Conservation (phyloP, 2,113 vertebrate species). For the Ammodramus savannarum region DNA sequence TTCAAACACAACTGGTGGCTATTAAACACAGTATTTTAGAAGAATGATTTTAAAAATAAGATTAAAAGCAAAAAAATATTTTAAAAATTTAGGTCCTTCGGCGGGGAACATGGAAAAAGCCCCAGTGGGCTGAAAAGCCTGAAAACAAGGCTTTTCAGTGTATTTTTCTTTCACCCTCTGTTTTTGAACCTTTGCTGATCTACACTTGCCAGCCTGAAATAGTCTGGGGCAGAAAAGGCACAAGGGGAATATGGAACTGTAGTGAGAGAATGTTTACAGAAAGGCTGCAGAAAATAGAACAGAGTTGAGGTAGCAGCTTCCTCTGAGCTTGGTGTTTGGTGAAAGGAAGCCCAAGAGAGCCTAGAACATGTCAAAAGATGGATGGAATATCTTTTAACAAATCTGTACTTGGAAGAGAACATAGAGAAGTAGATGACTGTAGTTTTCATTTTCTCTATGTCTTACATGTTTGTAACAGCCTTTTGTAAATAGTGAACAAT, state of each 20-base stretch:
- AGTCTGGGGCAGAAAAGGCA: neutral
- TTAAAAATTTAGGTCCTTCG: neutral
- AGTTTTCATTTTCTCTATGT: neutral
- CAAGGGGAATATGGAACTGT: neutral
- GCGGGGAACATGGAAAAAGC: accelerated
- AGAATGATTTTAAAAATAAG: neutral
- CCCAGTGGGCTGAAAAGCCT: neutral
- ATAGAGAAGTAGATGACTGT: neutral
- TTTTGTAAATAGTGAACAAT: neutral
- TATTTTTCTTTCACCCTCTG: neutral
- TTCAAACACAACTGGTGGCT: neutral
- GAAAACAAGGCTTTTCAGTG: neutral
- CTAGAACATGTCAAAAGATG: neutral
- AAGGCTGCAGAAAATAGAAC: neutral
- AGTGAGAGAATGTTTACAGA: neutral
- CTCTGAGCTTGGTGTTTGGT: neutral
- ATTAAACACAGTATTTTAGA: neutral
- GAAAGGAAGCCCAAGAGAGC: neutral
- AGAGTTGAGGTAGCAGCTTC: neutral
- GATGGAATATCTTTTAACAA: neutral
- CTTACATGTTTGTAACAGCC: neutral
- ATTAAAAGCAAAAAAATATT: neutral
- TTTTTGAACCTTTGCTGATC: neutral
- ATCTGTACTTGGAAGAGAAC: neutral
- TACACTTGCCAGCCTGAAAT: neutral